Evolutionary conservation across 2,797 vertebrate species (phyloP).

Genomic region (Ptychobarbus kaznakovi): DNA sequence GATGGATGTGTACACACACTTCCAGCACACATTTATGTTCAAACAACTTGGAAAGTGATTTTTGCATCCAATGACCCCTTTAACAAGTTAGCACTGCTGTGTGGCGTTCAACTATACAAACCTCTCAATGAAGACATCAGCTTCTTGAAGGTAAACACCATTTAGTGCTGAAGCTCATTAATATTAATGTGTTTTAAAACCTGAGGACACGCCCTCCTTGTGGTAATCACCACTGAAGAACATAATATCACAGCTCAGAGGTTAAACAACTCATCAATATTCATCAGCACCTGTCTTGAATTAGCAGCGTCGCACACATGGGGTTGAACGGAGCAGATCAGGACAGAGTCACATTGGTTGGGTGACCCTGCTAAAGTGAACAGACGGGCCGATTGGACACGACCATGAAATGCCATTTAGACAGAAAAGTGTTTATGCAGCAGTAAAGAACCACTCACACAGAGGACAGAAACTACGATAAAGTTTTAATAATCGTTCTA

Average conservation of each 20-base stretch:
- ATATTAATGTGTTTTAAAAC: constrained; percentile 5
- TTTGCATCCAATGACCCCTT: too few relatives aligned
- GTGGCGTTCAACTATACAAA: background rate
- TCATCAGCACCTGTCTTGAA: constrained; percentile 42
- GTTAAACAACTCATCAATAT: constrained; percentile 46
- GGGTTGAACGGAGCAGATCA: constrained; percentile 16
- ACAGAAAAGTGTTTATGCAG: background rate
- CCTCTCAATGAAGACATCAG: background rate
- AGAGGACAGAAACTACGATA: background rate
- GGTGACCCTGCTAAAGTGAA: constrained; percentile 23
- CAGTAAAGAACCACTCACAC: background rate
- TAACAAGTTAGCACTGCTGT: background rate
- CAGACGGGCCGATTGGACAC: constrained; percentile 15
- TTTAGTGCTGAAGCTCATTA: constrained; percentile 6
- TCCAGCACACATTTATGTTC: too few relatives aligned
- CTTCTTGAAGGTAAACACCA: background rate
- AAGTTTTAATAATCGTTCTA: background rate
- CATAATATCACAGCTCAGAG: constrained; percentile 36
- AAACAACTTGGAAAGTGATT: too few relatives aligned
- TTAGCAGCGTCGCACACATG: background rate
- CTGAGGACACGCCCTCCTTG: constrained; percentile 18
- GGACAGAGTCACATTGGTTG: constrained; percentile 32
- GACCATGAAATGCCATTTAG: constrained; percentile 10
- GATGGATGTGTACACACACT: too few relatives aligned
- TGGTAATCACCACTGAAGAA: constrained; percentile 23